Evolutionary conservation across 2,888 invertebrate genomes (phyloP), one percentile per base, ranked within the genome.

Genomic region (Congeria kusceri): DNA sequence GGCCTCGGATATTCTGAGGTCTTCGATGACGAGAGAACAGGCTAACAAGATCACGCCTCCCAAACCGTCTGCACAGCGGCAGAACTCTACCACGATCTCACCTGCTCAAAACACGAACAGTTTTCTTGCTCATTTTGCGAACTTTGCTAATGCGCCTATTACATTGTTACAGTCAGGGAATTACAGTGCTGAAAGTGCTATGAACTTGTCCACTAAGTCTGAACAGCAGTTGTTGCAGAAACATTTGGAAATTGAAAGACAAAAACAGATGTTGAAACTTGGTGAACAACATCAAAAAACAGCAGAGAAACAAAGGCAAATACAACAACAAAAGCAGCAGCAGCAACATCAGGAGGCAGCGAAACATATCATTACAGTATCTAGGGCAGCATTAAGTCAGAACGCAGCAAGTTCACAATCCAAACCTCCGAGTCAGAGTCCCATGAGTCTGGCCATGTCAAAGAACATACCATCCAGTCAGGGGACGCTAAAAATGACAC

Each of bases 81-180:
- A 73, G 56, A 76, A 61, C 63, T 78, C 75, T 11, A 72, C 57
- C 58, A 18, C 47, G 28, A 29, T 29, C 58, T 28, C 58, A 58
- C 13, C 58, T 11, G 18, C 58, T 28, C 29, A 27, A 29, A 28
- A 11, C 15, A 57, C 62, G n/a, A 75, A 64, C 58, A 68, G 72
- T 4, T 88, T 75, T 62, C 63, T 86, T 64, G 80, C 84, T 28
- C 86, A 86, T 71, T 88, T 85, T 84, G 82, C 86, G 64, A 87
- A 86, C 59, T 86, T 83, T 83, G 74, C 83, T 29, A 64, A 3
- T 68, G 73, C 47, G 49, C 63, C 32, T 23, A 44, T 29, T 11
- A 18, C 49, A 49, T 49, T 49, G 11, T 13, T 47, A 18, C 27
- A 53, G 32, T 63, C 46, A n/a, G n/a, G n/a, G 23, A 46, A 44